Conservation (phyloP, 2,797 vertebrate species). For the Petrocephalus schoutedeni region DNA sequence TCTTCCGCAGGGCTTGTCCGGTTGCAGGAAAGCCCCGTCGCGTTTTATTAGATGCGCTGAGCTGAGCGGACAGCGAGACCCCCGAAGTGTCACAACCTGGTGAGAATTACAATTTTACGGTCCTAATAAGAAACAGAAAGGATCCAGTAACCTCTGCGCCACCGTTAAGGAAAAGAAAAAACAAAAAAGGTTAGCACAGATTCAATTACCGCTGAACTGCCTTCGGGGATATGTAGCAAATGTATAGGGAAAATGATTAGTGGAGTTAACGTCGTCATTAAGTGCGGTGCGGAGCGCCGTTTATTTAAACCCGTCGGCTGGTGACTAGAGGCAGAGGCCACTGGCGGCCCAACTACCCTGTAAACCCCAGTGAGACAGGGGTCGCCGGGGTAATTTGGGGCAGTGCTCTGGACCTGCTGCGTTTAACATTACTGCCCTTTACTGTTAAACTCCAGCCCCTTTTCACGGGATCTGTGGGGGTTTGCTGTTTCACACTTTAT, state of each 20-base stretch:
- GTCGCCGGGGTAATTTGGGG: not conserved
- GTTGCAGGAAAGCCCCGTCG: slow-evolving; percentile 28
- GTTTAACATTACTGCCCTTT: not conserved
- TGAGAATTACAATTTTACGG: slow-evolving; percentile 49
- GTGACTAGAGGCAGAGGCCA: slow-evolving; percentile 43
- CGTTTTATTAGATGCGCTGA: slow-evolving; percentile 41
- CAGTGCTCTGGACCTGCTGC: not conserved
- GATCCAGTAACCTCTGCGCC: slow-evolving; percentile 43
- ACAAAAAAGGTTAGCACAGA: slow-evolving; percentile 43
- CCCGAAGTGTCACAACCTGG: slow-evolving; percentile 34
- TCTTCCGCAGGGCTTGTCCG: not conserved
- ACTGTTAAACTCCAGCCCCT: not conserved
- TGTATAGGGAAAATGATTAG: slow-evolving; percentile 44
- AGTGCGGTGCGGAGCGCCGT: slow-evolving; percentile 42
- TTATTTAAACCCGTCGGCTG: slow-evolving; percentile 41
- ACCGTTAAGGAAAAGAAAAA: slow-evolving; percentile 33
- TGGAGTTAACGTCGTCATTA: slow-evolving; percentile 43
- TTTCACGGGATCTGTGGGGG: not conserved
- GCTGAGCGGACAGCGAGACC: slow-evolving; percentile 41
- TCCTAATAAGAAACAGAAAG: slow-evolving; percentile 46
- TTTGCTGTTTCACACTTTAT: not conserved
- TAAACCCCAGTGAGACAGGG: slow-evolving; percentile 37
- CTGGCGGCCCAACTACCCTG: slow-evolving; percentile 38
- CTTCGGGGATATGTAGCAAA: slow-evolving; percentile 39
- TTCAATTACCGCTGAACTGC: slow-evolving; percentile 50